Conservation (phyloP, 2,113 vertebrate genomes). For the Sapajus apella region DNA sequence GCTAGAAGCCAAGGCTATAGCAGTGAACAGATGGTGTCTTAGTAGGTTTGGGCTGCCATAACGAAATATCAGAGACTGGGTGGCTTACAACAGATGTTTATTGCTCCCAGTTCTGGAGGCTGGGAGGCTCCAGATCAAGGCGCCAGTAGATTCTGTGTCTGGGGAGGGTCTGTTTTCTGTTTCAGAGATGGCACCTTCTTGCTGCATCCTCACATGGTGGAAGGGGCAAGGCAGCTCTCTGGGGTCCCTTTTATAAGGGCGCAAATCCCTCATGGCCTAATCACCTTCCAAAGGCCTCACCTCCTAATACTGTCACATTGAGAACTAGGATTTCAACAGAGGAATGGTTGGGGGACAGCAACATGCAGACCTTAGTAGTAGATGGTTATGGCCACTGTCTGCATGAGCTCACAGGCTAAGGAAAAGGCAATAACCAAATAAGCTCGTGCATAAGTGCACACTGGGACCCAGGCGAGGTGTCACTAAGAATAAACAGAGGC, state of each 20-base stretch:
- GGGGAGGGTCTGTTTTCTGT: neutral
- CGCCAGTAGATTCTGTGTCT: neutral
- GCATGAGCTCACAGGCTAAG: neutral
- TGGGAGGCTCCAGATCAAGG: neutral
- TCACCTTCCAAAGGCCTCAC: neutral
- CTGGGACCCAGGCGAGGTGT: neutral
- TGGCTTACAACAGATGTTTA: no score
- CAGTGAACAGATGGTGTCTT: neutral
- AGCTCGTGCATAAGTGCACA: neutral
- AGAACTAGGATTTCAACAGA: neutral
- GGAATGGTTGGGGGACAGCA: neutral
- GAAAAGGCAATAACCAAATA: neutral
- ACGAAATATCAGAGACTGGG: neutral
- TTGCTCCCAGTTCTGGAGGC: neutral
- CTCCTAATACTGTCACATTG: neutral
- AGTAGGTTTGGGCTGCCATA: neutral
- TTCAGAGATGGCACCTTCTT: neutral
- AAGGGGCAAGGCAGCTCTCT: neutral
- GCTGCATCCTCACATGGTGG: neutral
- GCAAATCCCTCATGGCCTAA: no score
- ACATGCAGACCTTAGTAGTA: neutral
- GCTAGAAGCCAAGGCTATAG: neutral
- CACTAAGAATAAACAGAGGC: neutral
- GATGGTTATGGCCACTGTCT: neutral
- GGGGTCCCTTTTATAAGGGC: neutral